A percentile compares a stretch with the other conserved stretches of the same genome.
Conservation (phyloP, 2,888 invertebrate species). For the Achlya flavicornis region DNA sequence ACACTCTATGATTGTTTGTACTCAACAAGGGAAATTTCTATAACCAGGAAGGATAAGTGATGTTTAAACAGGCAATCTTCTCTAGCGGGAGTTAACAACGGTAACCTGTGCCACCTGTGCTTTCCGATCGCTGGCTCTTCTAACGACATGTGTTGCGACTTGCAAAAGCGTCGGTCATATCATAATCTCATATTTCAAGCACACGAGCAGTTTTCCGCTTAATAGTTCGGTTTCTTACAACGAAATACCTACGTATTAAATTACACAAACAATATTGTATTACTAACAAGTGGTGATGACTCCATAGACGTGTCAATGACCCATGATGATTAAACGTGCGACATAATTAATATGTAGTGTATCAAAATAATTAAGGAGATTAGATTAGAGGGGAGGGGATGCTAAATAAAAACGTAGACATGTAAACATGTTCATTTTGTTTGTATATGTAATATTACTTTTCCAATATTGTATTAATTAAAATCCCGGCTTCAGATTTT, state of each 20-base stretch:
- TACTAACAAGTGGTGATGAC: slow-evolving; percentile 9
- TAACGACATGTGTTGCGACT: slow-evolving; percentile 35
- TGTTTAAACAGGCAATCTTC: slow-evolving; percentile 35
- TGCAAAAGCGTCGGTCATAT: background rate
- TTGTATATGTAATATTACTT: too few relatives aligned
- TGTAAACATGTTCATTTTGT: background rate
- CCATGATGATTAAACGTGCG: background rate
- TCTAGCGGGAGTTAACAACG: slow-evolving; percentile 51
- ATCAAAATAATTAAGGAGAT: background rate
- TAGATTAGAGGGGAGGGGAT: background rate
- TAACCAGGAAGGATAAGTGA: slow-evolving; percentile 44
- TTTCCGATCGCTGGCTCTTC: slow-evolving; percentile 40
- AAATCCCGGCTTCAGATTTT: too few relatives aligned
- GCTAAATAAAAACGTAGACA: background rate
- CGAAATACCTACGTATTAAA: slow-evolving; percentile 1
- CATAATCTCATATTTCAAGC: background rate
- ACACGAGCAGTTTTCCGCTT: background rate
- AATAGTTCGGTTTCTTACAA: background rate
- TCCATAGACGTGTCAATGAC: background rate
- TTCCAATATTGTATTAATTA: too few relatives aligned
- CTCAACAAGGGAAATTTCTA: background rate
- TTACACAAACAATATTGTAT: slow-evolving; percentile 6
- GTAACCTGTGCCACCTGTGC: slow-evolving; percentile 47
- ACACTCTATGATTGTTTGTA: background rate
- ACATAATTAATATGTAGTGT: background rate